These are phyloP conservation scores for Cyanoderma ruficeps DNA, from an alignment of 2,113 vertebrate species.

Conservation along the genomic window DNA sequence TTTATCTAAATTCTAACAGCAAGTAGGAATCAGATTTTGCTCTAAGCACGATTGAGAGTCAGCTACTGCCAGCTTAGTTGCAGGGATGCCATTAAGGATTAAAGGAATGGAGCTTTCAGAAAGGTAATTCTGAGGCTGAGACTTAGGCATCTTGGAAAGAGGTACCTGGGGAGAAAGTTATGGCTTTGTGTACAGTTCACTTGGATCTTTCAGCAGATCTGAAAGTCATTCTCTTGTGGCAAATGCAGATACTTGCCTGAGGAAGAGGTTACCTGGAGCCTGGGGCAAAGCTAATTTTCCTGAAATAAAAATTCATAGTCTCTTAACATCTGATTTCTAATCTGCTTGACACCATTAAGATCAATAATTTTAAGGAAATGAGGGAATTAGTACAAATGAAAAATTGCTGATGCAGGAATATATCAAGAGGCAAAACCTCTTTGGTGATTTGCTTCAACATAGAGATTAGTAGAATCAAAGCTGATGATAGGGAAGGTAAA, in stretches of 20 bases:
- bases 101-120: neutral
- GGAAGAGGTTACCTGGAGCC: neutral
- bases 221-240: neutral
- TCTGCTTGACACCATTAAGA: neutral
- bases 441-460: neutral
- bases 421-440: neutral
- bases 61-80: neutral
- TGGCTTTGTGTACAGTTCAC: neutral
- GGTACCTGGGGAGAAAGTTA: neutral
- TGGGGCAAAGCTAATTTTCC: neutral
- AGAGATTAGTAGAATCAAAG: neutral
- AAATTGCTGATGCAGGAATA: neutral
- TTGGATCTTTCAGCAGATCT: neutral
- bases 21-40: neutral
- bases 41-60: neutral
- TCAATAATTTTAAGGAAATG: neutral
- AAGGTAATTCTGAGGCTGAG: neutral
- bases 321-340: neutral
- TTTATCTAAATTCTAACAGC: neutral
- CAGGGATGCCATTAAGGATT: neutral
- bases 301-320: neutral
- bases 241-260: neutral
- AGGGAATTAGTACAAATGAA: neutral
- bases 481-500: neutral
- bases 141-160: neutral